These are phyloP conservation scores for Rhogogaster chlorosoma DNA, from an alignment of 2,888 invertebrate species.

Conservation along the genomic window DNA sequence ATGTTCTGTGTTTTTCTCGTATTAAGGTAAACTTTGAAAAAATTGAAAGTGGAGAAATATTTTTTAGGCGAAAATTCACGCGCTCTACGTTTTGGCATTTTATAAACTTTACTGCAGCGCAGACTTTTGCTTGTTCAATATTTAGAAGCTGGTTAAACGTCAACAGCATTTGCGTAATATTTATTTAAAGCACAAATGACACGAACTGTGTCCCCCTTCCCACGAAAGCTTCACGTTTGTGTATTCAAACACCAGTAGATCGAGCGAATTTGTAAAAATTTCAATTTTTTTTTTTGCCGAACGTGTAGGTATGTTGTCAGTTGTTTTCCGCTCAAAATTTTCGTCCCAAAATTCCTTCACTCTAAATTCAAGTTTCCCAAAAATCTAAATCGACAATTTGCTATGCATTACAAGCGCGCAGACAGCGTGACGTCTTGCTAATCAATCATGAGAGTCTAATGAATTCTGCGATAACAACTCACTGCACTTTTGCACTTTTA, in stretches of 20 bases:
- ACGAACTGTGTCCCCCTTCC: background rate
- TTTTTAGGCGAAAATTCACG: background rate
- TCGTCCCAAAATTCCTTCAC: background rate
- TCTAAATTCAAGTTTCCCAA: background rate
- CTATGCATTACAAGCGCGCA: background rate
- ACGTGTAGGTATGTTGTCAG: background rate
- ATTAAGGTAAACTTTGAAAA: background rate
- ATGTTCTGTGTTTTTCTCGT: background rate
- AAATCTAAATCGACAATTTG: background rate
- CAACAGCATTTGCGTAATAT: conserved; percentile 44
- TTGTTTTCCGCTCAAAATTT: background rate
- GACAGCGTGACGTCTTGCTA: conserved; percentile 21
- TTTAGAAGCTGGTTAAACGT: conserved; percentile 32
- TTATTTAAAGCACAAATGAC: conserved; percentile 40
- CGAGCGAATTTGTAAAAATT: conserved; percentile 5
- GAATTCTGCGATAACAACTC: background rate
- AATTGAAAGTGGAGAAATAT: background rate
- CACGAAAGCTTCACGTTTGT: background rate
- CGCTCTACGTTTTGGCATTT: background rate
- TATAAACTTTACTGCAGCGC: background rate
- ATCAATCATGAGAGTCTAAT: background rate
- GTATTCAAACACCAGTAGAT: background rate
- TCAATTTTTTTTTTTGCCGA: too few relatives aligned
- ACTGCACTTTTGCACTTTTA: conserved; percentile 12
- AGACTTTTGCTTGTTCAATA: conserved; percentile 6